Base-by-base conservation (phyloP, 2,797 vertebrate genomes). In the Otolemur crassicaudatus region DNA sequence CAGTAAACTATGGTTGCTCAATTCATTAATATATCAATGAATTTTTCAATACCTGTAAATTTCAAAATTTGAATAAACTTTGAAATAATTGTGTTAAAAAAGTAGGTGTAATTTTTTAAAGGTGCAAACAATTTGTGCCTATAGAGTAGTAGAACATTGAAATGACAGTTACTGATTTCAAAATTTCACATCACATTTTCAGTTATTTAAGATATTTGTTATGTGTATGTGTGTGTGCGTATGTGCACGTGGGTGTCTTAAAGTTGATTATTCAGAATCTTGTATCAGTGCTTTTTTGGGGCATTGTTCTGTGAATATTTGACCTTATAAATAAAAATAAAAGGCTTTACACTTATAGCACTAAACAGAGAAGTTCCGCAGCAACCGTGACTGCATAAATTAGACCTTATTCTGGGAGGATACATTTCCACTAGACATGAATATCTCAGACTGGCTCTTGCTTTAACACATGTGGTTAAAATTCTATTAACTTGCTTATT, bases 311-410 rank as follows among this genome's bases (percentile, higher is more conserved):
- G 27, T 31, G 3, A 76, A 37, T 56, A 40, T 75, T 76, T 61
- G 31, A 0, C 17, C 23, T 73, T 60, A 60, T 4, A 23, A 20
- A 16, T 16, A 75, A 60, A 60, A 67, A 13, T 29, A 63, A 27
- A 49, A 81, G 22, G 1, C 3, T 20, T 56, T 76, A 46, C 49
- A 53, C 49, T 16, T 46, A 56, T 0, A 19, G 31, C 5, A 25
- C 69, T 56, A 27, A 53, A 14, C 75, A 86, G 70, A 19, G 1
- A 76, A 29, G 1, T 17, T 37, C 22, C 9, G 49, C 23, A 84
- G 3, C 0, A 14, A 13, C 9, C 0, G 23, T n/a, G 65, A 60
- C 2, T 1, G 8, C 4, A 9, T 7, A 72, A 69, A 7, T 2
- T 70, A n/a, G 3, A 4, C 40, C 65, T 0, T 73, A 1, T 3